Percentiles rank a stretch among this genome's conserved stretches.
Evolutionary conservation across 2,888 invertebrate species (phyloP).

Genomic region (Cantharis rufa): DNA sequence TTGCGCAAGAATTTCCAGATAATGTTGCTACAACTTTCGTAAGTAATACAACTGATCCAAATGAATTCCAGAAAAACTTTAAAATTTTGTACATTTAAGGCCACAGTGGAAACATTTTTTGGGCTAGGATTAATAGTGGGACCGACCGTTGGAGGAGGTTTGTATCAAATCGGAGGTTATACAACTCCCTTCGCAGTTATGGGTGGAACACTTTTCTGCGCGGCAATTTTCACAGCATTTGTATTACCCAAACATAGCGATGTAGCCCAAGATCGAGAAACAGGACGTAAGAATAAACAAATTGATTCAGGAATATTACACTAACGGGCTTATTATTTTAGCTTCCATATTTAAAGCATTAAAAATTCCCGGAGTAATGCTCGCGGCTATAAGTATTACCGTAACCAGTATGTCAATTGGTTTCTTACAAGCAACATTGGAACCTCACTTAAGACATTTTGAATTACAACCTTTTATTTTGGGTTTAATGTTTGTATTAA

Average conservation of each 20-base stretch:
- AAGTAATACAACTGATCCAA: conserved; percentile 55
- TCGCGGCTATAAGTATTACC: conserved; percentile 73
- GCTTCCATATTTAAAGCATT: conserved; percentile 69
- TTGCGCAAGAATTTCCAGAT: conserved; percentile 85
- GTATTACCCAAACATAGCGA: conserved; percentile 69
- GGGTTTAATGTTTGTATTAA: conserved; percentile 83
- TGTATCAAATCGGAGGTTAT: conserved; percentile 80
- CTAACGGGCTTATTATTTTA: conserved; percentile 46
- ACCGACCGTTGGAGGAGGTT: conserved; percentile 85
- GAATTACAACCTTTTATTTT: conserved; percentile 69
- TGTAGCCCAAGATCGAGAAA: conserved; percentile 61
- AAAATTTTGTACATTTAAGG: conserved; percentile 55
- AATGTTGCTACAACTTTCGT: conserved; percentile 85
- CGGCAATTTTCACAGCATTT: conserved; percentile 74
- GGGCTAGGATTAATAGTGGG: conserved; percentile 87
- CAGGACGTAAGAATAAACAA: conserved; percentile 61
- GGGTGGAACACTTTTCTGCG: conserved; percentile 74
- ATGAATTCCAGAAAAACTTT: background rate
- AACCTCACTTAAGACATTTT: conserved; percentile 82
- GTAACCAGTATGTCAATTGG: conserved; percentile 82
- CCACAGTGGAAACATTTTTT: conserved; percentile 84
- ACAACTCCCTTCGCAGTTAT: conserved; percentile 80
- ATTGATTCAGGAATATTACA: background rate
- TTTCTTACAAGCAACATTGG: conserved; percentile 86
- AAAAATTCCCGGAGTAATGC: conserved; percentile 73